phyloP scores from a whole-genome alignment of 2,888 invertebrate species.

The Bellardia bayeri region DNA sequence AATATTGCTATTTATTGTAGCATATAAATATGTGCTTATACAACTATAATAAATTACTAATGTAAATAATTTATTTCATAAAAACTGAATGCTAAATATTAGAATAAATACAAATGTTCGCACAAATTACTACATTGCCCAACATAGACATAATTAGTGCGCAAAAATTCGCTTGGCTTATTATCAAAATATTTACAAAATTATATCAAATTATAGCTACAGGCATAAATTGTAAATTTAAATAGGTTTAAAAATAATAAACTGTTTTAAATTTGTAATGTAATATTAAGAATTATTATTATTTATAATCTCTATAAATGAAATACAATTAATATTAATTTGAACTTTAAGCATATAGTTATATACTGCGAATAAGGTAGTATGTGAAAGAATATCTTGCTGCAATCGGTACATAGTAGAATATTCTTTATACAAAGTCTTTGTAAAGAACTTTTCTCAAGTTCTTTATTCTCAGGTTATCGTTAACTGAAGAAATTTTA shows the following conservation, averaged over 20 bases:
- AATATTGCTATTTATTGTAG: neutral
- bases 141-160: neutral
- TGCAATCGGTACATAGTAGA: too few relatives aligned
- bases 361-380: too few relatives aligned
- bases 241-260: neutral
- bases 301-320: too few relatives aligned
- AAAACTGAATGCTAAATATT: slow-evolving; percentile 6
- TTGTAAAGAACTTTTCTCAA: too few relatives aligned
- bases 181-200: neutral
- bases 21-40: neutral
- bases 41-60: slow-evolving; percentile 6
- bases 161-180: neutral
- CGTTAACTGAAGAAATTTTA: too few relatives aligned
- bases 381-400: too few relatives aligned
- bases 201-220: neutral
- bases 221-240: neutral
- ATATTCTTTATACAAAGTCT: too few relatives aligned
- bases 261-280: neutral
- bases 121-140: slow-evolving; percentile 14
- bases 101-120: slow-evolving; percentile 4
- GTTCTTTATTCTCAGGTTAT: too few relatives aligned
- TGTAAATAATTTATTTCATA: neutral
- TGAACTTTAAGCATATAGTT: too few relatives aligned
- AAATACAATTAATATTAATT: too few relatives aligned
- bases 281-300: neutral